These are phyloP conservation scores for Ancistrus triradiatus DNA, from an alignment of 2,113 vertebrate genomes.

Conservation along the genomic window DNA sequence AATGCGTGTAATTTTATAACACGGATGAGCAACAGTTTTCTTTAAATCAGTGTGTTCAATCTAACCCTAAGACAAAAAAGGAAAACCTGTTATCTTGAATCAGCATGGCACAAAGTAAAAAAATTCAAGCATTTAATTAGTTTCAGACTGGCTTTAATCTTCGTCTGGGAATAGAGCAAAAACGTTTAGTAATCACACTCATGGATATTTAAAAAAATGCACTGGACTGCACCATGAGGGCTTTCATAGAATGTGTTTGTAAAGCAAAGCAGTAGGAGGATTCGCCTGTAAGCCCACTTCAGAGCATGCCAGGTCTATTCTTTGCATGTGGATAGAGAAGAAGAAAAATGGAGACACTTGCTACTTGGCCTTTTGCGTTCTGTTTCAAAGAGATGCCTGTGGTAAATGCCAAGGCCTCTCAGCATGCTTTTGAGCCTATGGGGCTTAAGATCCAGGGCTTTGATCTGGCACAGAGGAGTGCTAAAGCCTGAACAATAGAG, in stretches of 20 bases:
- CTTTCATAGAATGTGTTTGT: conserved; percentile 18
- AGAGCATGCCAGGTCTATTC: conserved; percentile 28
- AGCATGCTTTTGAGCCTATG: conserved; percentile 58
- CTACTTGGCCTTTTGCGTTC: conserved; percentile 59
- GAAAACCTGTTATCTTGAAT: too few species aligned
- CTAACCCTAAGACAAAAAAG: too few species aligned
- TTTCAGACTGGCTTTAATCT: too few species aligned
- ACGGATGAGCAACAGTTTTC: conserved; percentile 4
- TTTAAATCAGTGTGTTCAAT: too few species aligned
- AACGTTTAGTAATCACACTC: conserved; percentile 22
- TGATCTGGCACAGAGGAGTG: conserved; percentile 57
- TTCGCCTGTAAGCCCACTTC: conserved; percentile 23
- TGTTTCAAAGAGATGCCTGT: conserved; percentile 55
- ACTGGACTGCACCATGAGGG: conserved; percentile 15
- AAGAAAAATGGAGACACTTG: conserved; percentile 35
- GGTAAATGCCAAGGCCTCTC: conserved; percentile 59
- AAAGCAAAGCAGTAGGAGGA: conserved; percentile 16
- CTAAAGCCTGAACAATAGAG: conserved; percentile 44
- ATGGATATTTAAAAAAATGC: conserved; percentile 13
- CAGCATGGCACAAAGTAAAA: too few species aligned
- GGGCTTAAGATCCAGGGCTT: conserved; percentile 53
- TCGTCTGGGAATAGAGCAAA: conserved; percentile 1
- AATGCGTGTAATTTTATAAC: neutral
- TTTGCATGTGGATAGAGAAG: conserved; percentile 35
- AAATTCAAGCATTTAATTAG: too few species aligned